Base-by-base conservation (phyloP, 2,797 vertebrate genomes). In the Rachycentron canadum region DNA sequence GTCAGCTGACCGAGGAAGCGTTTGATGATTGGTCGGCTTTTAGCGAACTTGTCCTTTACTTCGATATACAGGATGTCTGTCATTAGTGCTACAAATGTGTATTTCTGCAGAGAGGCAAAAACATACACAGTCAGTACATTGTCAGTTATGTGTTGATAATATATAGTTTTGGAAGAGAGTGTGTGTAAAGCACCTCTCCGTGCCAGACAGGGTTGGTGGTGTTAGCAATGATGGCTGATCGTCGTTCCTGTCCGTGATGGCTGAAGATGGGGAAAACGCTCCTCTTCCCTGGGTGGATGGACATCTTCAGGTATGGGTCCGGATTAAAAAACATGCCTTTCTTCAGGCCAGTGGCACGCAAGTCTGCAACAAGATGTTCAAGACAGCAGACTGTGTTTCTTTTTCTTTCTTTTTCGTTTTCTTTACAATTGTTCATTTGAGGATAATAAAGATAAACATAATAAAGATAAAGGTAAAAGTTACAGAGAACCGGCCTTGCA, bases 301-400 rank as follows among this genome's bases (percentile, higher is more conserved):
- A 99, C 97, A 99, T 99, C 94, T 99, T 99, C 67, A 99, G 94
- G 82, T 99, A 99, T 14, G 98, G 98, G 91, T 99, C 98, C n/a
- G 98, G 98, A 79, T 99, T 99, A 94, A 99, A 99, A 93, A 99
- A 99, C 98, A 99, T 99, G 58, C 98, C 98, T 90, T 99, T 99
- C 94, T 99, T 99, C 87, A 99, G 93, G 26, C 97, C 98, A 53
- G 96, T 94, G 63, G 98, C 97, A 64, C 97, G 96, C 65, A 99
- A 95, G 89, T 99, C 98, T 99, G 86, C 10, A 72, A 58, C 17
- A 58, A 36, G 63, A 41, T 19, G 34, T n/a, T 11, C 49, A n/a
- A 30, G 23, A 62, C 19, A 32, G 12, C 10, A 34, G 36, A 32
- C 32, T 3, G 32, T 32, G 7, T 32, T 32, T n/a, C n/a, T n/a